Evolutionary conservation across 2,797 vertebrate species (phyloP).

Genomic region (Morelia viridis): DNA sequence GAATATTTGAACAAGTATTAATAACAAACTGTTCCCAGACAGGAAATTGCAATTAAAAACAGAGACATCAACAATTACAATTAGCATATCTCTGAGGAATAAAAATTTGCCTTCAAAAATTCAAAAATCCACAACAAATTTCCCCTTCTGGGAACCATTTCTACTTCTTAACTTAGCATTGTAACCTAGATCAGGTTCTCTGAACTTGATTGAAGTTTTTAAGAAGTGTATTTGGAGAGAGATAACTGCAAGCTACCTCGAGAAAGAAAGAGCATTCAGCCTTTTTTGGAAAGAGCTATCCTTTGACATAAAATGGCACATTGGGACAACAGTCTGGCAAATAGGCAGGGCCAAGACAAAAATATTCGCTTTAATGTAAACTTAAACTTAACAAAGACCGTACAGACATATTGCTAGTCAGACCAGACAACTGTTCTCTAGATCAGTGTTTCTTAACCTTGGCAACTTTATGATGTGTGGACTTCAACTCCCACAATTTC

Average conservation of each 20-base stretch:
- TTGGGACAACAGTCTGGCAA: neutral
- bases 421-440: neutral
- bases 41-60: neutral
- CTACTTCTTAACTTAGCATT: neutral
- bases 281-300: too few species aligned
- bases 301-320: neutral
- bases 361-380: neutral
- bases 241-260: neutral
- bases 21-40: neutral
- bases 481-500: too few species aligned
- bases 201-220: neutral
- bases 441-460: too few species aligned
- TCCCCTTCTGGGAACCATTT: neutral
- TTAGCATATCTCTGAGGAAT: neutral
- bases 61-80: neutral
- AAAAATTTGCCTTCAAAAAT: slow-evolving; percentile 7
- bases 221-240: neutral
- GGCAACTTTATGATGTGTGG: too few species aligned
- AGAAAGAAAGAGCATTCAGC: neutral
- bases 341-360: neutral
- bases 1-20: neutral
- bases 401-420: neutral
- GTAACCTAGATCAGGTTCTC: neutral
- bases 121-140: neutral
- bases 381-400: neutral